Evolutionary conservation across 1,140 invertebrate genomes (phyloP).

Genomic region (Armadillidium nasatum): DNA sequence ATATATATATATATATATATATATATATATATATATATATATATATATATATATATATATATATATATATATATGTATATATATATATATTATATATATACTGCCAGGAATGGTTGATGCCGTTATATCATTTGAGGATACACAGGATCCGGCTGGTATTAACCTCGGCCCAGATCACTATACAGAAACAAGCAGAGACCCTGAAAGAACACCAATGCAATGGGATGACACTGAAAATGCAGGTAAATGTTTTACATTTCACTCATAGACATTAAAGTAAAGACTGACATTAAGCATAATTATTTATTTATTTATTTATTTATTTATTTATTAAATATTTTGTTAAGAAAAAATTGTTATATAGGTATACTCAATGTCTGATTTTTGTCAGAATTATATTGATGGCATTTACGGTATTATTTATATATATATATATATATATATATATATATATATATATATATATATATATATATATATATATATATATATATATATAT

Average conservation of each 20-base stretch:
- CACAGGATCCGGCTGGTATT: background rate
- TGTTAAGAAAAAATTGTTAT: no score
- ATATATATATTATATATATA: background rate
- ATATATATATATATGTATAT: conserved; percentile 2
- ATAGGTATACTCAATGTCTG: no score
- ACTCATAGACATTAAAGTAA: no score
- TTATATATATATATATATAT: no score
- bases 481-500: no score
- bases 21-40: conserved; percentile 13
- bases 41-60: conserved; percentile 18
- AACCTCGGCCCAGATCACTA: conserved; percentile 55
- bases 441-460: no score
- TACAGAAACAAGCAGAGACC: conserved; percentile 58
- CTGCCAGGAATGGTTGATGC: background rate
- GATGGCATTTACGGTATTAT: no score
- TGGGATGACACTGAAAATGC: conserved; percentile 60
- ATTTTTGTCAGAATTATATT: no score
- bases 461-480: no score
- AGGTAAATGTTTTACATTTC: conserved; percentile 46
- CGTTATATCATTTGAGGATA: background rate
- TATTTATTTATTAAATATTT: no score
- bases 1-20: conserved; percentile 13
- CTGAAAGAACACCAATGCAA: conserved; percentile 66
- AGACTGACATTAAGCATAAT: no score
- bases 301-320: no score